phyloP scores from a whole-genome alignment of 2,113 vertebrate species.

The Telmatochromis sp. region DNA sequence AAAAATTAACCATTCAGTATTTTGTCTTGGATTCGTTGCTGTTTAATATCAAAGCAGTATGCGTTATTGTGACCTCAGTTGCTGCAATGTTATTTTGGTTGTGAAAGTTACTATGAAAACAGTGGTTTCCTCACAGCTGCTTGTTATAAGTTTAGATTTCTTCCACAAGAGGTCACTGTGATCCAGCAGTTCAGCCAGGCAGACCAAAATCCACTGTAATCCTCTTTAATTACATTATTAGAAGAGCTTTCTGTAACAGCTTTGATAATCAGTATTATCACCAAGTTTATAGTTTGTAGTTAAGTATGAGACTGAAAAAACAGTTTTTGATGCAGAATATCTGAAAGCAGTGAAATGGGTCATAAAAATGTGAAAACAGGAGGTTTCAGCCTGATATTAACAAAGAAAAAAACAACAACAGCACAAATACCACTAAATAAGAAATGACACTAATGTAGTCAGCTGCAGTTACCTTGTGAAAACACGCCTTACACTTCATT shows the following conservation, averaged over 20 bases:
- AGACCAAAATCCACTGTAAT: neutral
- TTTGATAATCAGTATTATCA: neutral
- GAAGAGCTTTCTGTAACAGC: neutral
- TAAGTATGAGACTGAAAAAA: neutral
- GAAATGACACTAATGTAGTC: neutral
- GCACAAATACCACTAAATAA: neutral
- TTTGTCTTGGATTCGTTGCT: neutral
- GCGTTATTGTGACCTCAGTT: neutral
- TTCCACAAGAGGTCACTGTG: constrained; percentile 61
- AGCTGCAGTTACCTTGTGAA: neutral
- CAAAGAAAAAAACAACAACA: neutral
- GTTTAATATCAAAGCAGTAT: neutral
- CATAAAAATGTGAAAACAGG: neutral
- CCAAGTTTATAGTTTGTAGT: neutral
- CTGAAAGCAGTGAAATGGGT: neutral
- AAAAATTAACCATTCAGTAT: neutral
- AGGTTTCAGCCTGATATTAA: neutral
- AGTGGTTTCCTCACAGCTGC: neutral
- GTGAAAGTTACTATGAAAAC: neutral
- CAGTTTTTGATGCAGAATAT: neutral
- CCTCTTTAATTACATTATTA: neutral
- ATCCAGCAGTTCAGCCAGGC: neutral
- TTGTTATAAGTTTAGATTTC: neutral
- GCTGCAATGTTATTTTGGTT: neutral
- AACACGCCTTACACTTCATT: neutral